Evolutionary conservation across 2,113 vertebrate species (phyloP).

Genomic region (Mustela nigripes): DNA sequence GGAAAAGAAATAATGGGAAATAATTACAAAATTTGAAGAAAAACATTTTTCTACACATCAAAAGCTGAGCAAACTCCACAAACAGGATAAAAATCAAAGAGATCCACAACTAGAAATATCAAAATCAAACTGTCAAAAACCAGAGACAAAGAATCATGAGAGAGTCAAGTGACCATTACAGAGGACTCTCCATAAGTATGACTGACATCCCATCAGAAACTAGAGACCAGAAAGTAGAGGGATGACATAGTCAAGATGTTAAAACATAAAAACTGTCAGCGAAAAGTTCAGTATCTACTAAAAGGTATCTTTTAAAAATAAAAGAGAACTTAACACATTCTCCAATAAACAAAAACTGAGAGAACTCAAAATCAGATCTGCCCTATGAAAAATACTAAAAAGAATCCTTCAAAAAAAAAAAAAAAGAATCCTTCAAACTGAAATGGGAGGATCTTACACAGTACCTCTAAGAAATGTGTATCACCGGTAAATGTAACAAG

Average conservation of each 20-base stretch:
- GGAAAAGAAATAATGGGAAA: background rate
- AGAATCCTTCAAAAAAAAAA: background rate
- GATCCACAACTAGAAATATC: background rate
- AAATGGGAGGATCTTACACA: background rate
- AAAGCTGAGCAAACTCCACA: background rate
- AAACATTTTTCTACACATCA: background rate
- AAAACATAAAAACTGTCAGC: background rate
- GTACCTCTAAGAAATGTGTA: background rate
- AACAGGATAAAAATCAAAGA: background rate
- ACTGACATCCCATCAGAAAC: background rate
- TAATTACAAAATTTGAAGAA: background rate
- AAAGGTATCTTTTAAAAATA: background rate
- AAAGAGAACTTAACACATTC: background rate
- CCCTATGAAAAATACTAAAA: background rate
- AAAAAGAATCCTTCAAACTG: background rate
- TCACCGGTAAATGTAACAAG: background rate
- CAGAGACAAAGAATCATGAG: background rate
- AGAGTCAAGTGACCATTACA: background rate
- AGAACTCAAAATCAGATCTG: background rate
- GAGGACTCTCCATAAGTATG: background rate
- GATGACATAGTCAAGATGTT: background rate
- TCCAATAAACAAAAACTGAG: background rate
- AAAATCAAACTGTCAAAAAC: constrained; percentile 18
- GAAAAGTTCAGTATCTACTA: background rate
- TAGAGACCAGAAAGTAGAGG: background rate